A percentile compares a stretch with the other conserved stretches of the same genome.
Evolutionary conservation across 2,888 invertebrate genomes (phyloP).

Genomic region (Athalia cordata): DNA sequence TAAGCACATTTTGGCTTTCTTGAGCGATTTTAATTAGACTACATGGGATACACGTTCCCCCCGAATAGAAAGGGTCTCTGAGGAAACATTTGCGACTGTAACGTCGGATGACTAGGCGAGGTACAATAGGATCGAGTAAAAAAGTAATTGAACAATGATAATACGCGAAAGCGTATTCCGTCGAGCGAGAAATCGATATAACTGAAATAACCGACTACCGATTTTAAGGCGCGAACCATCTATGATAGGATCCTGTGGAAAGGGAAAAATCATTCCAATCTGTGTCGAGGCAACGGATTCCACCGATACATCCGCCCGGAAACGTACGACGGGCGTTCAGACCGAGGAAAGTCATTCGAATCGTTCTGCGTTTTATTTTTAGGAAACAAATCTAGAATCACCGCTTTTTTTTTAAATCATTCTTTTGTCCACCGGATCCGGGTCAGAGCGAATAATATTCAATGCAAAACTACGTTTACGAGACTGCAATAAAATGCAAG

Average conservation of each 20-base stretch:
- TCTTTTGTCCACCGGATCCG: conserved; percentile 27
- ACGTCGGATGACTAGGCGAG: conserved; percentile 2
- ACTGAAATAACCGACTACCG: background rate
- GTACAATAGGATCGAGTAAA: conserved; percentile 18
- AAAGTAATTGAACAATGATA: conserved; percentile 28
- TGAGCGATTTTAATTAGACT: background rate
- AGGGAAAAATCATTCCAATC: conserved; percentile 6
- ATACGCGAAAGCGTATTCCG: conserved; percentile 40
- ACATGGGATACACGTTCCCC: background rate
- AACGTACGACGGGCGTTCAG: background rate
- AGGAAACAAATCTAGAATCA: conserved; percentile 5
- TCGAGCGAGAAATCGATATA: conserved; percentile 42
- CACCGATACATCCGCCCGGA: conserved; percentile 42
- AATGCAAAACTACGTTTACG: background rate
- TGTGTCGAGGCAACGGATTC: conserved; percentile 43
- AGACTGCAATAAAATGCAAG: conserved; percentile 7
- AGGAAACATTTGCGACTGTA: background rate
- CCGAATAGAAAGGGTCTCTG: background rate
- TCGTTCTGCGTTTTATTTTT: background rate
- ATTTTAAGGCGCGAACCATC: background rate
- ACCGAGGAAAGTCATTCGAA: background rate
- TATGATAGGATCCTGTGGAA: background rate
- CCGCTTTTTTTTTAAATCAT: background rate
- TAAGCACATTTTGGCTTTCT: no score
- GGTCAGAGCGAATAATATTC: conserved; percentile 16